These are phyloP conservation scores for Hirtodrosophila cameraria DNA, from an alignment of 2,888 invertebrate genomes.

Conservation along the genomic window DNA sequence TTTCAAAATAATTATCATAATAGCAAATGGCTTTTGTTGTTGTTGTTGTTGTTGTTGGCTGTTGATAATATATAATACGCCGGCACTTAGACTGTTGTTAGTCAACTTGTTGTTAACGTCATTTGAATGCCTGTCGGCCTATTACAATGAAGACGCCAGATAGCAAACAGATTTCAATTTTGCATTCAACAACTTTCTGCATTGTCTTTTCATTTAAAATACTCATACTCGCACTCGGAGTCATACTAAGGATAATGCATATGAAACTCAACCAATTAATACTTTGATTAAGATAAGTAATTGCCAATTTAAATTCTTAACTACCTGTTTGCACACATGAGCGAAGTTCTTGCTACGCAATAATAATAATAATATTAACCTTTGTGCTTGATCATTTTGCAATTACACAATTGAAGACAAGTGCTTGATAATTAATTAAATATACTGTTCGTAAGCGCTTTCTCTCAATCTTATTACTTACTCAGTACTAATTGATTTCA, in stretches of 20 bases:
- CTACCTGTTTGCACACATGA: neutral
- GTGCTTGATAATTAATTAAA: too few species aligned
- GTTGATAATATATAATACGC: conserved; percentile 18
- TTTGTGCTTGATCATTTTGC: too few species aligned
- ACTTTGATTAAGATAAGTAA: conserved; percentile 5
- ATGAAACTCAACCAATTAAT: conserved; percentile 12
- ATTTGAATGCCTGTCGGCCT: neutral
- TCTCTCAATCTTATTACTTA: too few species aligned
- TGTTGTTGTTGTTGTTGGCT: conserved; percentile 19
- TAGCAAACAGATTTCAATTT: conserved; percentile 19
- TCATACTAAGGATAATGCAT: conserved; percentile 3
- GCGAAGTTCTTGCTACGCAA: too few species aligned
- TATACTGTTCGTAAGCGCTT: too few species aligned
- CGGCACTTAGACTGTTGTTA: conserved; percentile 19
- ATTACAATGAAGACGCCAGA: conserved; percentile 12
- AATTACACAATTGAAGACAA: too few species aligned
- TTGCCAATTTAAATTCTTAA: conserved; percentile 5
- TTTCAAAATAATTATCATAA: conserved; percentile 72
- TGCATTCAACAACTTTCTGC: neutral
- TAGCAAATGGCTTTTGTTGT: conserved; percentile 55
- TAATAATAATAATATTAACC: neutral
- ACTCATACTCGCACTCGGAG: too few species aligned
- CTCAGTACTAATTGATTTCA: too few species aligned
- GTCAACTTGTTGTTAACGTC: conserved; percentile 33
- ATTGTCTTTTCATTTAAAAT: conserved; percentile 14